phyloP scores from a whole-genome alignment of 2,888 invertebrate genomes.

The Acanthopleura granulata region DNA sequence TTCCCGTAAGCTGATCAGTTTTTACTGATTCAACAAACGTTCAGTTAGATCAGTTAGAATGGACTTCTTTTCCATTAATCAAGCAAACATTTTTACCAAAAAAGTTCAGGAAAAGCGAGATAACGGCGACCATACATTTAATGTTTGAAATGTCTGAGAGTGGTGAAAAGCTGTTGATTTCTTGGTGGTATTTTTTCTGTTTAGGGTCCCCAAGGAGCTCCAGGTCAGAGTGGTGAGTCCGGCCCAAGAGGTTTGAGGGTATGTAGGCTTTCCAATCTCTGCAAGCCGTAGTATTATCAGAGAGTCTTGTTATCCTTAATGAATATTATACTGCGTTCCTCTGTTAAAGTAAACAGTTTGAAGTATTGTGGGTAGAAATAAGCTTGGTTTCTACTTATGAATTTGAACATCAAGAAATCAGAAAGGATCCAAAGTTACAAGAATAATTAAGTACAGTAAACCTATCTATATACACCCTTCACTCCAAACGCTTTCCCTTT shows the following conservation, averaged over 20 bases:
- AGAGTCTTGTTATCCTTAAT: not conserved
- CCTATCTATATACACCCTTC: too few relatives aligned
- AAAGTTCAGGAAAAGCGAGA: not conserved
- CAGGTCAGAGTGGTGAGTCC: slow-evolving; percentile 12
- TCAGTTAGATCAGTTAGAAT: not conserved
- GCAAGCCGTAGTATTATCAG: too few relatives aligned
- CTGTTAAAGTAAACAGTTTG: too few relatives aligned
- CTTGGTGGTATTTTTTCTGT: not conserved
- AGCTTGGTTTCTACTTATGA: too few relatives aligned
- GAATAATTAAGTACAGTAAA: too few relatives aligned
- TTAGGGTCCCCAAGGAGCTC: not conserved
- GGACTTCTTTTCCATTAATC: not conserved
- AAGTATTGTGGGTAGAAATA: too few relatives aligned
- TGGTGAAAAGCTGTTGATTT: not conserved
- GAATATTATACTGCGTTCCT: not conserved
- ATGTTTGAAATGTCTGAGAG: too few relatives aligned
- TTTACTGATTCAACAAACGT: not conserved
- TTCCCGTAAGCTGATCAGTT: slow-evolving; percentile 28
- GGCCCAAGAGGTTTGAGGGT: not conserved
- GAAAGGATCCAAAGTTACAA: too few relatives aligned
- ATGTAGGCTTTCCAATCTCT: not conserved
- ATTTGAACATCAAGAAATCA: too few relatives aligned
- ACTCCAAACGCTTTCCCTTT: too few relatives aligned
- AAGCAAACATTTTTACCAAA: not conserved
- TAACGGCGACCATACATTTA: too few relatives aligned